Percentiles rank a stretch among this genome's conserved stretches.
Conservation (phyloP, 1,140 invertebrate species). For the Cecropterus lyciades region DNA sequence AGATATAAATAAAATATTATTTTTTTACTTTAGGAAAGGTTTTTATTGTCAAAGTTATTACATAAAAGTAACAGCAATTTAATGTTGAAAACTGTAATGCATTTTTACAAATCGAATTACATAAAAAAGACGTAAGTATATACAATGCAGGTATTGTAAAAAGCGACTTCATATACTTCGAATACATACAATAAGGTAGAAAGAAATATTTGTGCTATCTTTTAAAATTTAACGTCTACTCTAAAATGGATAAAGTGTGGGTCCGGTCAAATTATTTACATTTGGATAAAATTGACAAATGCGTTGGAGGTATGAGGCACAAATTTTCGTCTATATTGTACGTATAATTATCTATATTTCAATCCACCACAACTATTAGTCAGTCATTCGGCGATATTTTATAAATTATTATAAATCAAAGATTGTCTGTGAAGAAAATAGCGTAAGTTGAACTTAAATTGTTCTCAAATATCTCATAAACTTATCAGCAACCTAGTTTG, state of each 20-base stretch:
- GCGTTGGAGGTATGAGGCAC: constrained; percentile 1
- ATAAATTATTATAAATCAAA: too few relatives aligned
- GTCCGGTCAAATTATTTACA: constrained; percentile 13
- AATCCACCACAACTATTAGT: constrained; percentile 8
- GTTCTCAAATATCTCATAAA: too few relatives aligned
- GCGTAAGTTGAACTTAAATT: too few relatives aligned
- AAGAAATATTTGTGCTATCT: neutral
- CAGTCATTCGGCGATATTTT: constrained; percentile 1
- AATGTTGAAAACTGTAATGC: constrained; percentile 46
- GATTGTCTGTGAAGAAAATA: too few relatives aligned
- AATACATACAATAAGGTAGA: neutral
- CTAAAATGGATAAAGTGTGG: constrained; percentile 2
- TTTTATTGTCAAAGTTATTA: constrained; percentile 72
- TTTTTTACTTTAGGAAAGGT: constrained; percentile 62
- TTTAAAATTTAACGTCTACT: constrained; percentile 29
- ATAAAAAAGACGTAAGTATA: constrained; percentile 44
- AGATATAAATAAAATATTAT: constrained; percentile 26
- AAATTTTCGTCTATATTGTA: neutral
- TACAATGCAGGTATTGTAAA: constrained; percentile 49
- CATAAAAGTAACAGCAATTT: constrained; percentile 74
- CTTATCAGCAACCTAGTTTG: too few relatives aligned
- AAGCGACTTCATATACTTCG: constrained; percentile 26
- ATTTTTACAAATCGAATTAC: constrained; percentile 59
- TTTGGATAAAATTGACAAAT: constrained; percentile 11
- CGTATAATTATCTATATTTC: neutral